A percentile compares a stretch with the other conserved stretches of the same genome.
phyloP scores from a whole-genome alignment of 2,797 vertebrate species.

The Sphenodon punctatus region DNA sequence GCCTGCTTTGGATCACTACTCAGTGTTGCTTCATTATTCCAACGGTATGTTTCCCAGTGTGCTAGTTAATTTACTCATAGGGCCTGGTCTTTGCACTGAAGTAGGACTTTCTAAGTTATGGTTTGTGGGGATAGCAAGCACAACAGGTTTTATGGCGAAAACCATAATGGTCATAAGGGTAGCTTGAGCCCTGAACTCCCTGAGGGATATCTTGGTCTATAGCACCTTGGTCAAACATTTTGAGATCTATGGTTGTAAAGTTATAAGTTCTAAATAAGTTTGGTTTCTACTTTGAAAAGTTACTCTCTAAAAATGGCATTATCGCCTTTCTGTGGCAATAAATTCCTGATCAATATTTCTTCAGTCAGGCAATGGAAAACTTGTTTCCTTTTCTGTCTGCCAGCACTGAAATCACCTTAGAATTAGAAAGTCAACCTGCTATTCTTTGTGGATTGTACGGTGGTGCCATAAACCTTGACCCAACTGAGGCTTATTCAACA shows the following conservation, averaged over 20 bases:
- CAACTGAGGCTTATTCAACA: neutral
- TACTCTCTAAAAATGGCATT: neutral
- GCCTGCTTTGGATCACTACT: no score
- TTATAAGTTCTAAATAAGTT: no score
- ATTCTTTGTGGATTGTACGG: neutral
- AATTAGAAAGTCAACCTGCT: neutral
- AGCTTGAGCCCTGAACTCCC: neutral
- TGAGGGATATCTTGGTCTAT: neutral
- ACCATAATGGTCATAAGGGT: neutral
- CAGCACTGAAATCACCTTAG: neutral
- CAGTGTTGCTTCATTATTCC: no score
- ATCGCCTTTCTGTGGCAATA: neutral
- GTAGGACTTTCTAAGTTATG: no score
- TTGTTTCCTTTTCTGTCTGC: neutral
- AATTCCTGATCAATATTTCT: neutral
- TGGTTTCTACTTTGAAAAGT: neutral
- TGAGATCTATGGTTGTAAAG: neutral
- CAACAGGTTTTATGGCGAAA: no score
- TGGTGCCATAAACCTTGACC: neutral
- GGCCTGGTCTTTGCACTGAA: no score
- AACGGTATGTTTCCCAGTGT: no score
- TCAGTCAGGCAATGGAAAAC: neutral
- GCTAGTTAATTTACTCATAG: no score
- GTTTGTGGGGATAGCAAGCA: no score
- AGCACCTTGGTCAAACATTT: neutral